Conservation (phyloP, 2,888 invertebrate genomes). For the Rhagium mordax region DNA sequence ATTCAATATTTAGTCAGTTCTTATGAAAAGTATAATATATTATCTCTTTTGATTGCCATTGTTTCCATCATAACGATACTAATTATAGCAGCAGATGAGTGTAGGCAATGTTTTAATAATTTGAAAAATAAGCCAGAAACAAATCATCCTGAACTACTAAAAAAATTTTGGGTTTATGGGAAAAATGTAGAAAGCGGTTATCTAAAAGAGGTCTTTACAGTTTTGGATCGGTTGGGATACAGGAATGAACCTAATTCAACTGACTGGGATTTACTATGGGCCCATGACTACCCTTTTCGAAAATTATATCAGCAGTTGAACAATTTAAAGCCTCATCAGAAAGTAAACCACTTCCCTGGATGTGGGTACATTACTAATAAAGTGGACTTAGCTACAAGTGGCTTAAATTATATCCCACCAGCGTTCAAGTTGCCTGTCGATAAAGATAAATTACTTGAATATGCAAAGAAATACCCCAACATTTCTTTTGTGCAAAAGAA, state of each 20-base stretch:
- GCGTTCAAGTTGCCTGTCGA: constrained; percentile 91
- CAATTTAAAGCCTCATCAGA: constrained; percentile 80
- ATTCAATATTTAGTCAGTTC: not conserved
- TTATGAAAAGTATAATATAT: constrained; percentile 36
- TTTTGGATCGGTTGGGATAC: constrained; percentile 85
- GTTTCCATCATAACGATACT: constrained; percentile 54
- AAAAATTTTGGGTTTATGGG: constrained; percentile 76
- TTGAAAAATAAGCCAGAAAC: constrained; percentile 21
- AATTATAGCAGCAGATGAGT: constrained; percentile 59
- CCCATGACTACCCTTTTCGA: constrained; percentile 93
- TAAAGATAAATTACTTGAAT: constrained; percentile 79
- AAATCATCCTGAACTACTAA: constrained; percentile 38
- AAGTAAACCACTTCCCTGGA: constrained; percentile 95
- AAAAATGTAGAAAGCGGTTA: constrained; percentile 77
- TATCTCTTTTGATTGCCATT: constrained; percentile 38
- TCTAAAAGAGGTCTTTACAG: constrained; percentile 85
- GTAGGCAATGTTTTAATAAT: constrained; percentile 57
- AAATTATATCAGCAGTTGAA: constrained; percentile 72
- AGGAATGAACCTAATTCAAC: constrained; percentile 65
- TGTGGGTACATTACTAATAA: constrained; percentile 95
- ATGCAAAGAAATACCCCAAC: constrained; percentile 78
- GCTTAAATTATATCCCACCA: constrained; percentile 85
- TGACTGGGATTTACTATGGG: constrained; percentile 93
- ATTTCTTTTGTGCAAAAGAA: constrained; percentile 92
- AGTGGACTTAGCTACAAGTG: constrained; percentile 83